Evolutionary conservation across 2,888 invertebrate genomes (phyloP), one percentile per base, ranked within the genome.

Genomic region (Drosophila vallismaia): DNA sequence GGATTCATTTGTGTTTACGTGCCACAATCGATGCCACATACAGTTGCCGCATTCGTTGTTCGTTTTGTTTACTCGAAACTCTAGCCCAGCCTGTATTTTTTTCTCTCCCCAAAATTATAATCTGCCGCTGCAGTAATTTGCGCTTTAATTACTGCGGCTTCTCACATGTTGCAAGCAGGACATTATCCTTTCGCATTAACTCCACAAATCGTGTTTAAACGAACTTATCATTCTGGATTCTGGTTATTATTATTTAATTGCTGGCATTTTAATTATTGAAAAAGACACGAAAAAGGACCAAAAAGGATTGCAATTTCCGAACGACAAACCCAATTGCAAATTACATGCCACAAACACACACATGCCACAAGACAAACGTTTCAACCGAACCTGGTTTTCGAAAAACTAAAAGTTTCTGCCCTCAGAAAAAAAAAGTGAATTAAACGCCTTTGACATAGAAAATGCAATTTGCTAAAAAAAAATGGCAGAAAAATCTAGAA

Each of bases 331-430:
- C 74, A 56, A 68, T 71, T 31, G 45, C 71, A 81, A 82, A 82
- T 86, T 86, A 82, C 82, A 82, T 83, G 82, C 86, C 82, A 83
- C 74, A 81, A 87, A 81, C 82, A 82, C n/a, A n/a, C n/a, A n/a
- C n/a, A n/a, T n/a, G n/a, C n/a, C n/a, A n/a, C 64, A 50, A 73
- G 76, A 76, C 79, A 77, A 64, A 68, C 77, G 73, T 50, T 24
- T 14, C 46, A 19, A 45, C 54, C 45, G 29, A 36, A 67, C 38
- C n/a, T n/a, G n/a, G n/a, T n/a, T n/a, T n/a, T 68, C 19, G 19
- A 19, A 45, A 48, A 64, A 66, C 64, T 66, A 44, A 45, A 53
- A 62, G 42, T 66, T 66, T 4, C 26, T 31, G n/a, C 33, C 4
- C 8, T 8, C 14, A 14, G 28, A 3, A 49, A 28, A 57, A 53